These are phyloP conservation scores for Micronycteris hirsuta DNA, from an alignment of 2,113 vertebrate genomes.

Conservation along the genomic window DNA sequence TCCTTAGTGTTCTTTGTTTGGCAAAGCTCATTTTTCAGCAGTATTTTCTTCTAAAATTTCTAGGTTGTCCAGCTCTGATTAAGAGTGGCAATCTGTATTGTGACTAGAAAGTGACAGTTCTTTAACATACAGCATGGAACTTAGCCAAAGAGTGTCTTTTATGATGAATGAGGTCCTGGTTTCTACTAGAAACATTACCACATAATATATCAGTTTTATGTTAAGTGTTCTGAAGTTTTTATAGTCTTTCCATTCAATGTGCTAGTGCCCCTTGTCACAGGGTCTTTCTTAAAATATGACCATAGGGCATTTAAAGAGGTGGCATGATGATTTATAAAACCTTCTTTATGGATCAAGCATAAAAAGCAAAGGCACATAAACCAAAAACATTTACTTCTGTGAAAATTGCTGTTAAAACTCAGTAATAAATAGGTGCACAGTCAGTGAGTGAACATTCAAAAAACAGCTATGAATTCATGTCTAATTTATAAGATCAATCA, in stretches of 20 bases:
- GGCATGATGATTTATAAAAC: conserved; percentile 23
- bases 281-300: conserved; percentile 27
- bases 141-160: neutral
- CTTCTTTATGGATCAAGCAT: conserved; percentile 9
- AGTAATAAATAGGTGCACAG: conserved; percentile 1
- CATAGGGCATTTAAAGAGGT: neutral
- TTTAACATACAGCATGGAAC: conserved; percentile 58
- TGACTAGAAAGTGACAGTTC: neutral
- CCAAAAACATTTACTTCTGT: conserved; percentile 1
- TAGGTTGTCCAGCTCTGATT: neutral
- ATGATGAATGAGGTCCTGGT: conserved; percentile 69
- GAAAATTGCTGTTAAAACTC: neutral
- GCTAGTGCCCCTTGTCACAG: neutral
- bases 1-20: neutral
- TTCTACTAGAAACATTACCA: conserved; percentile 73
- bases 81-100: neutral
- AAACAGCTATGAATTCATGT: neutral
- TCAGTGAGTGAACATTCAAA: neutral
- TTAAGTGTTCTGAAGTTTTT: conserved; percentile 73
- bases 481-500: neutral
- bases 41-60: neutral
- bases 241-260: conserved; percentile 66
- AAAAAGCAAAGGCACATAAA: conserved; percentile 20
- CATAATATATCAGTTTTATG: conserved; percentile 75
- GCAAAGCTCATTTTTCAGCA: conserved; percentile 19